Base-by-base conservation (phyloP, 1,140 invertebrate genomes). In the Schlechtendalia chinensis region DNA sequence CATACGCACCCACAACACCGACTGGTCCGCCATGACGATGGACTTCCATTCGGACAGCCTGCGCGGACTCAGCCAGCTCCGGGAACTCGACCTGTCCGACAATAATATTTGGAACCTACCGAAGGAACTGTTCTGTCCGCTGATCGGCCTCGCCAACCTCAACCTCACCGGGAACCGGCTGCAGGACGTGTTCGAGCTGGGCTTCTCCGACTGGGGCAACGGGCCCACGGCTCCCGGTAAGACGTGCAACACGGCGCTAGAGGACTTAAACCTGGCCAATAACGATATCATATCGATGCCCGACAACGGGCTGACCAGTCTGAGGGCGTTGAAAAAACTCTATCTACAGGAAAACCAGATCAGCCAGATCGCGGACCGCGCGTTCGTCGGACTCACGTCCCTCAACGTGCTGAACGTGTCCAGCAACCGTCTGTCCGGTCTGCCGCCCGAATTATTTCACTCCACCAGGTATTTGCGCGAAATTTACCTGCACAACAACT, bases 31-130 rank as follows among this genome's bases (percentile, higher is more conserved):
- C 39, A 90, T 94, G 85, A 92, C 90, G 83, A 88, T 96, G 83
- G 92, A 95, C 84, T 88, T 96, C 82, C 90, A 91, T 82, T 87
- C 89, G 14, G 91, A 91, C 81, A 92, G 91, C 80, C 95, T 94
- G 85, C 86, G 87, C 24, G 89, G 89, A 56, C 89, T 92, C 61
- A 87, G 90, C 81, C 90, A 93, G 84, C 87, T 94, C 83, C 92
- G 94, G 86, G 89, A 91, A 82, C 88, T 97, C 80, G 95, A 97
- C 86, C 86, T 97, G 56, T 94, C 93, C 83, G 91, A 90, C 83
- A 96, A 96, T 85, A 95, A 95, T 84, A 93, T 97, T 82, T 94
- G 93, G 91, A 91, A 93, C 29, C 90, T 97, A 84, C 94, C 94
- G 0, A 91, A 93, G 83, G 91, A 91, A 81, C 87, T 94, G 22